Evolutionary conservation across 2,888 invertebrate genomes (phyloP), one percentile per base, ranked within the genome.

Genomic region (Tuta absoluta): DNA sequence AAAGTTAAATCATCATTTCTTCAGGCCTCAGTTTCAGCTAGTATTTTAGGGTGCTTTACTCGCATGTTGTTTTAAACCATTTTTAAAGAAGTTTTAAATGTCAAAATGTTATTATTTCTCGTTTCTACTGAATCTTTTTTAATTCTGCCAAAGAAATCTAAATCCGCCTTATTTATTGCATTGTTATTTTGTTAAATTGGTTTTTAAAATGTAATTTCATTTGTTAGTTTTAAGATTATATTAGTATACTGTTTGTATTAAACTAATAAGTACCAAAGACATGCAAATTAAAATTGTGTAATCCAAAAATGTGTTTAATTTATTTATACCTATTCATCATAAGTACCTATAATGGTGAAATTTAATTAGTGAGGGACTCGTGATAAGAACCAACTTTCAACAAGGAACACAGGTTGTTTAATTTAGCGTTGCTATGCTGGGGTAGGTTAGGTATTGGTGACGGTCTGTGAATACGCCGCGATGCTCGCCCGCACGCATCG

Each of bases 201-300:
- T 23, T 60, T 57, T 28, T 17, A 57, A 28, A 5, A 0, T 51
- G 51, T 51, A 51, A 56, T 56, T 56, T 56, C 24, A 56, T 38
- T 37, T 59, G 37, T 37, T 41, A 23, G 23, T 14, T 11, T 41
- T 59, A 45, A 21, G 17, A 2, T 49, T 11, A 49, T 19, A 8
- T 48, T 48, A 19, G 19, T 48, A 19, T 49, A 49, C 49, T 49
- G 10, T 53, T 14, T 53, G 23, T 48, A 41, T 19, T 60, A 38
- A 37, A 33, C 58, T 37, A 5, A n/a, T 24, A 12, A 58, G 58
- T 58, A 61, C 61, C 61, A 61, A 61, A 61, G 61, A 61, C n/a
- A 24, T 23, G 24, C 60, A 38, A 58, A 58, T 58, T 19, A 37
- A 33, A 58, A 58, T 12, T 58, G n/a, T 58, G 10, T 38, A 58